Evolutionary conservation across 2,888 invertebrate genomes (phyloP).

Genomic region (Scrobipalpa costella): DNA sequence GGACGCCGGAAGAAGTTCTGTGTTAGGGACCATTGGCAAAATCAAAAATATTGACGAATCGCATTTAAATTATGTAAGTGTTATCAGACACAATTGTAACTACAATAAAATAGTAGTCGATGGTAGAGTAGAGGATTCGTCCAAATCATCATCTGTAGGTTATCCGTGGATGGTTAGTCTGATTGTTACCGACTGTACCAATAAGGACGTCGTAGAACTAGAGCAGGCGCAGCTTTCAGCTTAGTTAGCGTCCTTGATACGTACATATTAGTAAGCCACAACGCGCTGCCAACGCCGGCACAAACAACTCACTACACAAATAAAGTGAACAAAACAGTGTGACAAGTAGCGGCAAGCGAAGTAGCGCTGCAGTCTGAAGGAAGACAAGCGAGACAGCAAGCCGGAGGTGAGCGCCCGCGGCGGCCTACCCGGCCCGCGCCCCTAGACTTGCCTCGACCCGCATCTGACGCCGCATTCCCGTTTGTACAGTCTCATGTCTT

Average conservation of each 20-base stretch:
- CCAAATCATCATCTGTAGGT: slow-evolving; percentile 61
- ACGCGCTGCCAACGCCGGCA: slow-evolving; percentile 43
- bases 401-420: slow-evolving; percentile 42
- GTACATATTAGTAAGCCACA: slow-evolving; percentile 41
- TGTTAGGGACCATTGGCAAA: slow-evolving; percentile 69
- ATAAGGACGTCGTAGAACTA: slow-evolving; percentile 63
- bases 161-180: slow-evolving; percentile 60
- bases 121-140: slow-evolving; percentile 72
- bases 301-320: slow-evolving; percentile 46
- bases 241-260: slow-evolving; percentile 52
- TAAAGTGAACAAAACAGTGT: slow-evolving; percentile 40
- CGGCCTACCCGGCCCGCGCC: slow-evolving; percentile 33
- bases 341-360: slow-evolving; percentile 38
- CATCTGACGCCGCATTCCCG: slow-evolving; percentile 51
- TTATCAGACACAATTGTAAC: slow-evolving; percentile 57
- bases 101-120: slow-evolving; percentile 63
- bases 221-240: slow-evolving; percentile 68
- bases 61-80: slow-evolving; percentile 65
- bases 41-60: slow-evolving; percentile 63
- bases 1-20: slow-evolving; percentile 57
- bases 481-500: slow-evolving; percentile 73
- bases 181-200: slow-evolving; percentile 45
- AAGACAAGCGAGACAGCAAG: slow-evolving; percentile 34
- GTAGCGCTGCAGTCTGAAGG: slow-evolving; percentile 22
- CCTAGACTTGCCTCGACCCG: slow-evolving; percentile 34